Evolutionary conservation across 2,888 invertebrate genomes (phyloP).

Genomic region (Disparrhopalites patrizii): DNA sequence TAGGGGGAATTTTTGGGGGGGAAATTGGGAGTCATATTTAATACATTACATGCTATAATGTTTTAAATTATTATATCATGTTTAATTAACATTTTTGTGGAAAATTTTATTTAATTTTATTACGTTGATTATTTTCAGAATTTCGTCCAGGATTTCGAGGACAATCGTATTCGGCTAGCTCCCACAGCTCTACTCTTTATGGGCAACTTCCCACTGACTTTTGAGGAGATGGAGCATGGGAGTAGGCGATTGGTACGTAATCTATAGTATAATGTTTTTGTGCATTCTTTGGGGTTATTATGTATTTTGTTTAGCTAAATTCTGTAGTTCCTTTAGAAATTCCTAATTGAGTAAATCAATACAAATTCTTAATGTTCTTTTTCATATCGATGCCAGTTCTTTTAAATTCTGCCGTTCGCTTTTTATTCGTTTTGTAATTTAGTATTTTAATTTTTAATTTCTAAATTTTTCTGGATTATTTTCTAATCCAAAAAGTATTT

Average conservation of each 20-base stretch:
- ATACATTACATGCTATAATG: not conserved
- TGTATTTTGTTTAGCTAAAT: not conserved
- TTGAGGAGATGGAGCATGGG: not conserved
- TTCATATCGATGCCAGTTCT: no score
- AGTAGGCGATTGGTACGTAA: not conserved
- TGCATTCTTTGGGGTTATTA: not conserved
- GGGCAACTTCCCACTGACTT: conserved; percentile 7
- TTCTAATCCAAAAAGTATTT: no score
- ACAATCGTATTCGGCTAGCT: not conserved
- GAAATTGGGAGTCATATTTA: not conserved
- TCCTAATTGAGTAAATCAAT: no score
- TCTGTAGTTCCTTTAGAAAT: not conserved
- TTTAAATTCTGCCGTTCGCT: no score
- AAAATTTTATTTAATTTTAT: not conserved
- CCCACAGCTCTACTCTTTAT: conserved; percentile 2
- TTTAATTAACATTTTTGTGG: not conserved
- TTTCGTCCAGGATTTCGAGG: conserved; percentile 13
- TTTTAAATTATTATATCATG: not conserved
- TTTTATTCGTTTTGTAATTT: no score
- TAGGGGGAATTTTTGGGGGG: no score
- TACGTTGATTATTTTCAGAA: not conserved
- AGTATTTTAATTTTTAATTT: no score
- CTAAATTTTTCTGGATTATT: no score
- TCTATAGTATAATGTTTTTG: not conserved
- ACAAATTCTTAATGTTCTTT: no score